Evolutionary conservation across 2,113 vertebrate species (phyloP).

Genomic region (Thalassarche chlororhynchos): DNA sequence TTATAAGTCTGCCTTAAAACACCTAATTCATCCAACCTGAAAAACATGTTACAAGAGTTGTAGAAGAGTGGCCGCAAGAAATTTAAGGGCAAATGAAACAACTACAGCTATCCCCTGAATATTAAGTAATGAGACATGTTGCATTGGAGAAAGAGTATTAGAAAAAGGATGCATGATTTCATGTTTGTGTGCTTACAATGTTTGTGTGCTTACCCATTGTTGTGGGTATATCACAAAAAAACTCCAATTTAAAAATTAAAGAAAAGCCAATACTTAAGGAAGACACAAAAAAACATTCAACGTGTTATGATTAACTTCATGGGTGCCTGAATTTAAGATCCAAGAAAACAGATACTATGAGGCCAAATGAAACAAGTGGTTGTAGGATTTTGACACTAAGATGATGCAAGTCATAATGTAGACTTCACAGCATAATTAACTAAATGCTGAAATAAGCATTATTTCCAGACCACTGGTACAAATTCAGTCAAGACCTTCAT

Average conservation of each 20-base stretch:
- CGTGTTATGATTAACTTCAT: not conserved
- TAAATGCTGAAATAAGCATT: not conserved
- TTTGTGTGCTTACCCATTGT: not conserved
- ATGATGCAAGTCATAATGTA: not conserved
- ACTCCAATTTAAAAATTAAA: not conserved
- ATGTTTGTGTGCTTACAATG: not conserved
- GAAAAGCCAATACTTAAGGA: not conserved
- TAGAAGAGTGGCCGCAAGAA: not conserved
- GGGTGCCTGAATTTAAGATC: not conserved
- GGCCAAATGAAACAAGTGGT: not conserved
- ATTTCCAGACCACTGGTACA: not conserved
- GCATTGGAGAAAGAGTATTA: not conserved
- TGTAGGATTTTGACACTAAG: not conserved
- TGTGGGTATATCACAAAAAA: not conserved
- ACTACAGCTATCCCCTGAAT: not conserved
- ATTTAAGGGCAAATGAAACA: not conserved
- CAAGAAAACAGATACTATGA: not conserved
- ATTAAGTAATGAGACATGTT: not conserved
- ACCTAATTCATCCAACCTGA: not conserved
- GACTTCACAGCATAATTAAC: not conserved
- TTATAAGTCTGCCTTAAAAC: not conserved
- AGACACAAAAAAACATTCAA: not conserved
- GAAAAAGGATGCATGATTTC: not conserved
- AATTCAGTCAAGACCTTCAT: not conserved
- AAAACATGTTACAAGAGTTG: not conserved